Percentiles rank a stretch among this genome's conserved stretches.
These are phyloP conservation scores for Eupeodes latifasciatus DNA, from an alignment of 2,888 invertebrate genomes.

Conservation along the genomic window DNA sequence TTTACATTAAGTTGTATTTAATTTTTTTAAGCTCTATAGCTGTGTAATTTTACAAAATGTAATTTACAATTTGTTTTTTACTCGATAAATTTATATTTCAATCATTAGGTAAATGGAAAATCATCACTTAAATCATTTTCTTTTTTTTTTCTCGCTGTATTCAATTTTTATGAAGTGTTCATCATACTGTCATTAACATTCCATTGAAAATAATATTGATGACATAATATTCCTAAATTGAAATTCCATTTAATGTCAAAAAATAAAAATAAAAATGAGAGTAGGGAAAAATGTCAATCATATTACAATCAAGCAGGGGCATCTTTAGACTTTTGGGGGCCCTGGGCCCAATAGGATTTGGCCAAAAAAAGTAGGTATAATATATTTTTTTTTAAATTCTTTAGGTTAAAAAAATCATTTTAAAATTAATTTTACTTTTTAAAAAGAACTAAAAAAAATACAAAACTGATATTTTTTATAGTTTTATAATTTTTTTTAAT, in stretches of 20 bases:
- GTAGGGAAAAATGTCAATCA: conserved; percentile 48
- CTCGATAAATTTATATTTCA: conserved; percentile 36
- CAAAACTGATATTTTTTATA: too few species aligned
- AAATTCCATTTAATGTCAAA: conserved; percentile 58
- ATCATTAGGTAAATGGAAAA: not conserved
- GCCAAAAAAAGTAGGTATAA: too few species aligned
- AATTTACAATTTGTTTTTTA: not conserved
- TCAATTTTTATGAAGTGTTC: conserved; percentile 18
- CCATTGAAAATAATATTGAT: conserved; percentile 27
- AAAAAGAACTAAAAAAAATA: too few species aligned
- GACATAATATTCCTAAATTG: conserved; percentile 57
- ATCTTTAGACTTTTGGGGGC: too few species aligned
- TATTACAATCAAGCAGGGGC: conserved; percentile 4
- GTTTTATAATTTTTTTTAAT: too few species aligned
- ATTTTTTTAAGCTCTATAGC: too few species aligned
- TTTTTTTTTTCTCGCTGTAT: not conserved
- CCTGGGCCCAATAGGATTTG: too few species aligned
- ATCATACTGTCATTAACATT: conserved; percentile 55
- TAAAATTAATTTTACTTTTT: too few species aligned
- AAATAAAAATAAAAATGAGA: conserved; percentile 11
- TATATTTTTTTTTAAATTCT: too few species aligned
- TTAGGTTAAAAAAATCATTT: too few species aligned
- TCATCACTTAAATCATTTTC: not conserved
- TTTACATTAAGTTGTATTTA: too few species aligned
- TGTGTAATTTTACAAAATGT: too few species aligned